Evolutionary conservation across 2,113 vertebrate genomes (phyloP).

Genomic region (Marmota flaviventris): DNA sequence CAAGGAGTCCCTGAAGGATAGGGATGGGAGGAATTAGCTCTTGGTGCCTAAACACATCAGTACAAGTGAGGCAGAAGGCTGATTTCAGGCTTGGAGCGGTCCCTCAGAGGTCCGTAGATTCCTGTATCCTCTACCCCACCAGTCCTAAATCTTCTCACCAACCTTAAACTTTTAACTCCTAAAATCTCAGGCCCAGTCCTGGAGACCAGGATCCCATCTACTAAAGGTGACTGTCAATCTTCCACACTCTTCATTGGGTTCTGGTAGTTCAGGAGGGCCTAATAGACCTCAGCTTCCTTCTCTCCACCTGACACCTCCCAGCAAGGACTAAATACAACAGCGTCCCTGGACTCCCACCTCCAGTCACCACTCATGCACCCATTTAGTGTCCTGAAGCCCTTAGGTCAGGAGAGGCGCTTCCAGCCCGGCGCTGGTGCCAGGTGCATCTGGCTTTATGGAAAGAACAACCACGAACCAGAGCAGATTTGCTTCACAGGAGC

Average conservation of each 20-base stretch:
- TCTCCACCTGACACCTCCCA: neutral
- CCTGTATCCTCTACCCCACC: neutral
- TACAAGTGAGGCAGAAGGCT: neutral
- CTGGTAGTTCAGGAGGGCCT: neutral
- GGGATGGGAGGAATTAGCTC: neutral
- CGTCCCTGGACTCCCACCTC: neutral
- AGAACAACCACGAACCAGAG: conserved; percentile 25
- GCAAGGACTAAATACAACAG: neutral
- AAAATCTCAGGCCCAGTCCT: neutral
- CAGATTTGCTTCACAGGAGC: conserved; percentile 65
- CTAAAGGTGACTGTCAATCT: too few relatives aligned
- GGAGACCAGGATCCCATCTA: neutral
- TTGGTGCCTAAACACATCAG: neutral
- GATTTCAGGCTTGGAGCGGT: neutral
- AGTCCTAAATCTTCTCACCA: neutral
- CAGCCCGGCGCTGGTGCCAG: neutral
- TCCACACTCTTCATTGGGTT: neutral
- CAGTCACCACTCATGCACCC: neutral
- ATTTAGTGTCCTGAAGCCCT: neutral
- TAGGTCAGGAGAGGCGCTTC: neutral
- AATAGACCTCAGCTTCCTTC: neutral
- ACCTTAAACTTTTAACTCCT: neutral
- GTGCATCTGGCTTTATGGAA: neutral
- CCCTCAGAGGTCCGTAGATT: neutral
- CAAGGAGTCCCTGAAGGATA: neutral